Base-by-base conservation (phyloP, 2,797 vertebrate genomes). In the Harpagifer antarcticus region DNA sequence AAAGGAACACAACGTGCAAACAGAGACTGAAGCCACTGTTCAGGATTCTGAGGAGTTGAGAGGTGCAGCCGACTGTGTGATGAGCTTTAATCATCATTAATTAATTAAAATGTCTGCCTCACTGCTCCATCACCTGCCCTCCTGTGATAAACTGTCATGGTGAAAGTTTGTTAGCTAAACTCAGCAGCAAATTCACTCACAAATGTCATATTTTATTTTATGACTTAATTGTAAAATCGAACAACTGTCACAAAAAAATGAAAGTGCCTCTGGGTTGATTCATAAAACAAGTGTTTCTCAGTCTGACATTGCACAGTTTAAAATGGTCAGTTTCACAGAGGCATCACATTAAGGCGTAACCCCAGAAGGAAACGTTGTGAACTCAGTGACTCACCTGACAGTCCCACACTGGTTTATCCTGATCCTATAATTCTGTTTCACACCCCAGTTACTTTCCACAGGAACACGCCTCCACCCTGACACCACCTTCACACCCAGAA, bases 371-470 rank as follows among this genome's bases (percentile, higher is more conserved):
- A 55, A 9, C 19, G 0, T 15, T 33, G 12, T 50, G 11, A 42
- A 56, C 23, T 3, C 8, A 2, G 13, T 42, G 48, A 66, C 15
- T 13, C 23, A n/a, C 58, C 60, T 19, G 0, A 65, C 37, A n/a
- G 2, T 3, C 0, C 2, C 13, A 12, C 4, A 85, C 27, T 70
- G 74, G 64, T 80, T 86, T 68, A 74, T 23, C 68, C 17, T 90
- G 81, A 89, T 83, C 86, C 81, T 58, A 53, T 91, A 88, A 90
- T 65, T 90, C 85, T 82, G 60, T 91, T 92, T 89, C 80, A 90
- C 85, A 85, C 19, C 67, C 86, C 85, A 90, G 70, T 92, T 89
- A 62, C 19, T 75, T 42, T 58, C 54, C 59, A 62, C 63, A 55
- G 74, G 67, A 68, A 72, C 61, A 43, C 17, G 20, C 69, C 55